These are phyloP conservation scores for Orgyia antiqua DNA, from an alignment of 2,888 invertebrate species.

Conservation along the genomic window DNA sequence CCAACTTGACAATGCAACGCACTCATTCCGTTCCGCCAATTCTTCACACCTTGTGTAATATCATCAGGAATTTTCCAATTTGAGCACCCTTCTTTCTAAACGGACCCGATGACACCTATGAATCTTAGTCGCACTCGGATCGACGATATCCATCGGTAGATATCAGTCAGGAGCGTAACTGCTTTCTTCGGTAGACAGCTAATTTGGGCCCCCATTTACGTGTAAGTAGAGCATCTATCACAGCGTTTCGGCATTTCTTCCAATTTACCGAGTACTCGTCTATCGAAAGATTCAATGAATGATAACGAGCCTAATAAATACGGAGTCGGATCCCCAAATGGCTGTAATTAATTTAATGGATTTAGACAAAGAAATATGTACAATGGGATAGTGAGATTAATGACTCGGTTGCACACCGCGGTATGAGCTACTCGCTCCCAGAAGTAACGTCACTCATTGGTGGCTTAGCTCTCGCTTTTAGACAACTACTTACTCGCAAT, in stretches of 20 bases:
- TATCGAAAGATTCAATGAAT: slow-evolving; percentile 75
- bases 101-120: slow-evolving; percentile 63
- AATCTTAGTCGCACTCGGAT: slow-evolving; percentile 49
- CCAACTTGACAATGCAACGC: slow-evolving; percentile 24
- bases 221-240: slow-evolving; percentile 71
- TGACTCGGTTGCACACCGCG: slow-evolving; percentile 27
- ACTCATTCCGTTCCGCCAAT: slow-evolving; percentile 28
- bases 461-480: no score
- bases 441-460: no score
- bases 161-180: slow-evolving; percentile 67
- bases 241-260: slow-evolving; percentile 55
- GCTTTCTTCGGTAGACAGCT: slow-evolving; percentile 71
- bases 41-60: slow-evolving; percentile 48
- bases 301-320: slow-evolving; percentile 78
- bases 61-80: slow-evolving; percentile 64
- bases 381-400: slow-evolving; percentile 74
- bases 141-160: slow-evolving; percentile 36
- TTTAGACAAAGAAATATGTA: slow-evolving; percentile 77
- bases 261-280: slow-evolving; percentile 58
- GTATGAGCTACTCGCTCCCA: no score
- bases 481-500: no score
- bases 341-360: slow-evolving; percentile 76
- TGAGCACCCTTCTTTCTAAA: slow-evolving; percentile 44
- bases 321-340: slow-evolving; percentile 70
- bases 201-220: slow-evolving; percentile 70